Base-by-base conservation (phyloP, 2,888 invertebrate genomes). In the Endotricha flammealis region DNA sequence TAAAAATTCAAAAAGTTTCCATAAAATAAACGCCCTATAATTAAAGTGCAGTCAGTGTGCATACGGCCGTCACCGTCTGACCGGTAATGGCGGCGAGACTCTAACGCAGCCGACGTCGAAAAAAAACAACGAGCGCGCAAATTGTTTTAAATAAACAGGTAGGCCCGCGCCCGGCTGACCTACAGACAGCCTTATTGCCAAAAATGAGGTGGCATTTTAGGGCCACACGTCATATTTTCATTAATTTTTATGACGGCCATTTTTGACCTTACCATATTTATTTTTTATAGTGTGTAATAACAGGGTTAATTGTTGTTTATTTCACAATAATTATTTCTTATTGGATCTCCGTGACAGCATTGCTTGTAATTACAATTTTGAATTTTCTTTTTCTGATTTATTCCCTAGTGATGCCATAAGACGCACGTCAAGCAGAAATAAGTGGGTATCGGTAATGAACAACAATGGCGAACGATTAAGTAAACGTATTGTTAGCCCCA, bases 141-240 rank as follows among this genome's bases (percentile, higher is more conserved):
- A 85, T 85, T 85, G 80, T 82, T 85, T 83, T 79, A 83, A 83
- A 85, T 80, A 78, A 58, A 66, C 81, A 81, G 81, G 79, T 76
- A 76, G 72, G 70, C 66, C 60, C 69, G 55, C 68, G 74, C 65
- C 72, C 72, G 76, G 48, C 63, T 83, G 83, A 83, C 82, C 83
- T 79, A 83, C 83, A 83, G 76, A 76, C 81, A 56, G 63, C 42
- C 57, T 49, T 57, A 70, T 68, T 64, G 62, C 63, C 57, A 53
- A 73, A 79, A 79, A 79, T 58, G 58, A 61, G 49, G 48, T 67
- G 72, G 42, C 29, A 23, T 53, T 66, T 66, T 61, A 48, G 69
- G 52, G 64, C 49, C 56, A 63, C 52, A 44, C 34, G 12, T 36
- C 10, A 33, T 27, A 23, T 33, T 25, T 33, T 33, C 25, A 33